Evolutionary conservation across 30 jellyfish, hydroid and myxozoan genomes (phyloP), one percentile per base, ranked within the genome.

Genomic region (Chrysaora quinquecirrha): DNA sequence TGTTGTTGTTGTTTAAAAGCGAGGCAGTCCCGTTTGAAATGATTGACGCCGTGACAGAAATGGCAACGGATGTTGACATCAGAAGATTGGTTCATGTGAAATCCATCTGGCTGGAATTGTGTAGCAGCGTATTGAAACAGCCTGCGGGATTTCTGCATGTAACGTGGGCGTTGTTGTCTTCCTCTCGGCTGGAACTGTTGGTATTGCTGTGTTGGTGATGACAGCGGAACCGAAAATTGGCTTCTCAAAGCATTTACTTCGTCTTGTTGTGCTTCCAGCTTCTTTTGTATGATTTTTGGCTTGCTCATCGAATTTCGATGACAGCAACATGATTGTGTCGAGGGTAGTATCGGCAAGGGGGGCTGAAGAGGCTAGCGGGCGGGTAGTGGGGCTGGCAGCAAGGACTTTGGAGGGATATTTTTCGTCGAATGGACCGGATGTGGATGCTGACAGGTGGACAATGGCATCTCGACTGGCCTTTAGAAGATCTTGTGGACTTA

Each of bases 1-100:
- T 33, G 29, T 30, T n/a, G n/a, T n/a, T n/a, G n/a, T n/a, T n/a
- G n/a, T n/a, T n/a, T n/a, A n/a, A n/a, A n/a, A n/a, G n/a, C n/a
- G n/a, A n/a, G n/a, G n/a, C n/a, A n/a, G n/a, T n/a, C n/a, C n/a
- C n/a, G n/a, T n/a, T n/a, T n/a, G 63, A 68, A 30, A 35, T 69
- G 81, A n/a, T 69, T 69, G 3, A 66, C 25, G 65, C 81, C 81
- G 33, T 69, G 64, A 32, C 81, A 69, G 33, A 69, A 69, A 69
- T 69, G 65, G 34, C 81, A 69, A 30, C 81, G 81, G 33, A 69
- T 69, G 65, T 12, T 64, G 77, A 32, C 77, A 64, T 64, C 77
- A 22, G 77, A 64, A 64, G 77, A 28, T 64, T 64, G 77, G 38
- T 25, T 18, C 4, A 22, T 23, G 23, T 22, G 77, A 64, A 64